phyloP scores from a whole-genome alignment of 2,888 invertebrate genomes.

The Chaetogeoica ovagalla region DNA sequence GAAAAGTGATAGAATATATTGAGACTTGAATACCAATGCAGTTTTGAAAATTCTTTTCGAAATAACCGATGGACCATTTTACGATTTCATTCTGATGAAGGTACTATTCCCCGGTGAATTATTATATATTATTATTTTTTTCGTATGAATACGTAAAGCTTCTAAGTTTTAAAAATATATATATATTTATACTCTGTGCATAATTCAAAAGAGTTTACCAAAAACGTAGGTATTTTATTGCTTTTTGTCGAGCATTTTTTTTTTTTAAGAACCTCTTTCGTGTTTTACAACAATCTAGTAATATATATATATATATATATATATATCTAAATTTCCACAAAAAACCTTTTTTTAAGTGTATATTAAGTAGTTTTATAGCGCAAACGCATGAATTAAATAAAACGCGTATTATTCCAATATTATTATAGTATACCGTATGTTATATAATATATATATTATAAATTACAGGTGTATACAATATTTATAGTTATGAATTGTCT shows the following conservation, averaged over 20 bases:
- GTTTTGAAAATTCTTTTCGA: constrained; percentile 14
- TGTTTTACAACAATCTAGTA: constrained; percentile 43
- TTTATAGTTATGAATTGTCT: neutral
- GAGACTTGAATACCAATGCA: neutral
- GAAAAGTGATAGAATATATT: neutral
- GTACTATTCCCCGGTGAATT: constrained; percentile 23
- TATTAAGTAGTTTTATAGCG: constrained; percentile 35
- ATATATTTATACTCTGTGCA: constrained; percentile 3
- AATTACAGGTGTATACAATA: too few species aligned
- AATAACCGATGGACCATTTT: constrained; percentile 32
- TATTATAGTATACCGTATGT: neutral
- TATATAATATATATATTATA: neutral
- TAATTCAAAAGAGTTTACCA: constrained; percentile 35
- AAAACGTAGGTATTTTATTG: constrained; percentile 35
- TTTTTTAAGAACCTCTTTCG: constrained; percentile 17
- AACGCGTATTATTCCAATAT: neutral
- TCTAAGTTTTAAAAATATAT: constrained; percentile 9
- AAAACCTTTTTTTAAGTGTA: constrained; percentile 21
- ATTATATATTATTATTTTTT: constrained; percentile 5
- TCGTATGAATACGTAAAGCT: constrained; percentile 34
- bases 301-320: too few species aligned
- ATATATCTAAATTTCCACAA: constrained; percentile 18
- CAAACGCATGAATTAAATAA: constrained; percentile 26
- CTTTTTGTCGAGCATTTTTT: constrained; percentile 11
- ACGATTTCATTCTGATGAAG: constrained; percentile 29